These are phyloP conservation scores for Xiphias gladius DNA, from an alignment of 2,113 vertebrate genomes.

Conservation along the genomic window DNA sequence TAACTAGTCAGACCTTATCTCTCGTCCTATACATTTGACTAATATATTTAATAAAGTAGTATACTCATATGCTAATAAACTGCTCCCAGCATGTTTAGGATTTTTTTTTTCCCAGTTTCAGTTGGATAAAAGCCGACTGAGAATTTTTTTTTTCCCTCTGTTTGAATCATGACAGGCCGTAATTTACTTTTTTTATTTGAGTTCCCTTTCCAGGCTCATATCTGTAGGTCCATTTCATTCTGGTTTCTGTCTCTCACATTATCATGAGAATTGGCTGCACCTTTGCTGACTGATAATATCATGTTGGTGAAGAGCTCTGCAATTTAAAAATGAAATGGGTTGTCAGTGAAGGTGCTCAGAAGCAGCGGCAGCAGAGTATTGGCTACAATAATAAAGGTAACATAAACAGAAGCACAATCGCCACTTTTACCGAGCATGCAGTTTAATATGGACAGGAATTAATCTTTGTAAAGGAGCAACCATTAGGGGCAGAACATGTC, in stretches of 20 bases:
- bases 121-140: background rate
- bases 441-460: background rate
- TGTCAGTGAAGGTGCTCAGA: constrained; percentile 15
- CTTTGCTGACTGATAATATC: constrained; percentile 12
- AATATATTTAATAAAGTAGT: constrained; percentile 39
- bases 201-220: background rate
- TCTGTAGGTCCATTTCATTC: background rate
- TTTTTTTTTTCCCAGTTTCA: background rate
- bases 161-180: background rate
- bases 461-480: background rate
- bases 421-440: too few species aligned
- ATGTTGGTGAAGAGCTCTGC: background rate
- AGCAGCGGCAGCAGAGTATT: background rate
- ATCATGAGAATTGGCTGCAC: constrained; percentile 2
- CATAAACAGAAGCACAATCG: constrained; percentile 6
- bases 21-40: constrained; percentile 4
- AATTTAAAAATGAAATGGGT: constrained; percentile 8
- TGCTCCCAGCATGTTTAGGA: constrained; percentile 13
- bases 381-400: background rate
- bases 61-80: constrained; percentile 16
- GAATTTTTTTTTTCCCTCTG: background rate
- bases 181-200: constrained; percentile 26
- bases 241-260: background rate
- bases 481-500: background rate
- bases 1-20: constrained; percentile 40